Base-by-base conservation (phyloP, 2,797 vertebrate species). In the Eleutherodactylus coqui region DNA sequence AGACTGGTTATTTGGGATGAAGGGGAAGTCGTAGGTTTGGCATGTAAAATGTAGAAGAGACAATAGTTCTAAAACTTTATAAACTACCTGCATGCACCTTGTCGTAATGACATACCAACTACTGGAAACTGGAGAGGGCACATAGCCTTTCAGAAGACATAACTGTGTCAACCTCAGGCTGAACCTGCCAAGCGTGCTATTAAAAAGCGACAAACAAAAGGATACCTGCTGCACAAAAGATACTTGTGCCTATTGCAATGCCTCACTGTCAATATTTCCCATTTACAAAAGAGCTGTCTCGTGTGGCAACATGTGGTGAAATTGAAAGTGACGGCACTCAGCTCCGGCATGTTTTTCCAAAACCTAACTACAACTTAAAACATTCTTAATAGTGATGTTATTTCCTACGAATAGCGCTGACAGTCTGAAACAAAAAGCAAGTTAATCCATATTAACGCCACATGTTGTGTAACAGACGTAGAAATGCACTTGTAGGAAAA, bases 41-140 rank as follows among this genome's bases (percentile, higher is more conserved):
- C 41, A 90, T 87, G 87, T 91, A 92, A 89, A 88, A 89, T 27
- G 14, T 43, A 85, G 90, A 86, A 90, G 81, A 91, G 92, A 89
- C 90, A 85, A 89, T 47, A 89, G 89, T 90, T 86, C 77, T 88
- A 91, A n/a, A 90, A 91, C 75, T 90, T 91, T 86, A 81, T 58
- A 88, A 90, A 90, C 91, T 93, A 94, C 92, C 93, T 93, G 90
- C 72, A 79, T 89, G 90, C 75, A 79, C 89, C 90, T 89, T 93
- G 91, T 89, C 92, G 90, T 91, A 93, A 92, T 90, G 92, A 93
- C 93, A 93, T 90, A 83, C 89, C 90, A 92, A 89, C 92, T 93
- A 92, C 92, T 92, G 91, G 90, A 92, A 93, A 92, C 89, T 90
- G 84, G 86, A 73, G 84, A 89, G 76, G 79, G 83, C 89, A 88